Percentiles rank a stretch among this genome's conserved stretches.
phyloP scores from a whole-genome alignment of 2,797 vertebrate species.

The Lindbergichthys nudifrons region DNA sequence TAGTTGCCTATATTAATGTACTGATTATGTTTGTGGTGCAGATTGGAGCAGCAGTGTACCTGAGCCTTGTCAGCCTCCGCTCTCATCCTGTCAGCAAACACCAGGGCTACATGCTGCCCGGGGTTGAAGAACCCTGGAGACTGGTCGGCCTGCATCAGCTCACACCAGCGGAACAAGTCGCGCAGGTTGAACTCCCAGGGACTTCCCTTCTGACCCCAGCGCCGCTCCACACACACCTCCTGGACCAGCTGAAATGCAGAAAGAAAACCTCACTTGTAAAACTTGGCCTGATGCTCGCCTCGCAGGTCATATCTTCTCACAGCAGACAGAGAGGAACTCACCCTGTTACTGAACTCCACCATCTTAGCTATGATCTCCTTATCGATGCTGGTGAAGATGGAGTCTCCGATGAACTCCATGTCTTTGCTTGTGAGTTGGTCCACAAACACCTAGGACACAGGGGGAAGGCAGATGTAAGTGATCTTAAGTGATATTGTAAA shows the following conservation, averaged over 20 bases:
- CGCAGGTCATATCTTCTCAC: neutral
- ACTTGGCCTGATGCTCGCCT: neutral
- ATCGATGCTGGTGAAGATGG: slow-evolving; percentile 91
- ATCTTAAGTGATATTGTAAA: too few species aligned
- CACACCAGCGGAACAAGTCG: slow-evolving; percentile 98
- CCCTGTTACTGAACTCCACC: slow-evolving; percentile 95
- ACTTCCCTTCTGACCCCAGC: slow-evolving; percentile 95
- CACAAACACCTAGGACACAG: slow-evolving; percentile 89
- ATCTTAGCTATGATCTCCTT: slow-evolving; percentile 90
- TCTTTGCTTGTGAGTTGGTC: slow-evolving; percentile 93
- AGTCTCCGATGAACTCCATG: slow-evolving; percentile 93
- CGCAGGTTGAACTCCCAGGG: slow-evolving; percentile 99
- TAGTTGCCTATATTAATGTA: too few species aligned
- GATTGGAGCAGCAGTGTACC: slow-evolving; percentile 70
- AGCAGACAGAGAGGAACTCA: slow-evolving; percentile 65
- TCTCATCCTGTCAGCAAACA: slow-evolving; percentile 96
- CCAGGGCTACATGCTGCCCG: slow-evolving; percentile 92
- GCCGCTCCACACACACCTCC: slow-evolving; percentile 90
- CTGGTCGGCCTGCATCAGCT: slow-evolving; percentile 95
- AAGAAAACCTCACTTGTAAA: too few species aligned
- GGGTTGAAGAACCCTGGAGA: slow-evolving; percentile 92
- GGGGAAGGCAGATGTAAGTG: fast-evolving
- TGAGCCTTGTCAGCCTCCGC: slow-evolving; percentile 89
- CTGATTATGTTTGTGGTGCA: neutral
- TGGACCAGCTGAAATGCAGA: slow-evolving; percentile 86